Conservation (phyloP, 2,888 invertebrate genomes). For the Neelides folsomi region DNA sequence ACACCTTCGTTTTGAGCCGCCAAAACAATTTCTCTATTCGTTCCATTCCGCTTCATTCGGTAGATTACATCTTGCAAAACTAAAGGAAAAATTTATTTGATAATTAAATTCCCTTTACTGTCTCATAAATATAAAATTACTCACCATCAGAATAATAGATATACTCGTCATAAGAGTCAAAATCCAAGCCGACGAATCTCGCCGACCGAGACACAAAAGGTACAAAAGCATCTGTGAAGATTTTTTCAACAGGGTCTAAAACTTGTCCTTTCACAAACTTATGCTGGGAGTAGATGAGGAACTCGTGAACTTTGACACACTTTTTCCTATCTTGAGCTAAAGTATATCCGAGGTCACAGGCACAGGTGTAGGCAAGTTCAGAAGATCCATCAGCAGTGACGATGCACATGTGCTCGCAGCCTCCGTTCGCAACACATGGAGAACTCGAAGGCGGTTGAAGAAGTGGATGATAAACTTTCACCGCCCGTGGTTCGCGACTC, state of each 20-base stretch:
- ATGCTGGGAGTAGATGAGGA: slow-evolving; percentile 89
- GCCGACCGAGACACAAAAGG: slow-evolving; percentile 85
- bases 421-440: slow-evolving; percentile 74
- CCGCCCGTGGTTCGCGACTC: slow-evolving; percentile 60
- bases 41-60: slow-evolving; percentile 41
- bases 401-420: slow-evolving; percentile 87
- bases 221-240: slow-evolving; percentile 86
- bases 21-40: slow-evolving; percentile 63
- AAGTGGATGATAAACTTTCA: slow-evolving; percentile 65
- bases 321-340: slow-evolving; percentile 59
- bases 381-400: slow-evolving; percentile 46
- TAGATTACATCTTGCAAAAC: slow-evolving; percentile 86
- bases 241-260: slow-evolving; percentile 70
- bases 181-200: slow-evolving; percentile 87
- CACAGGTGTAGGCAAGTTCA: slow-evolving; percentile 74
- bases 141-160: slow-evolving; percentile 88
- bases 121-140: neutral
- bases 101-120: neutral
- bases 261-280: slow-evolving; percentile 90
- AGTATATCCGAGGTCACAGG: slow-evolving; percentile 76
- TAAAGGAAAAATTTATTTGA: neutral
- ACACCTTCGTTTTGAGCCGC: slow-evolving; percentile 95
- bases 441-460: slow-evolving; percentile 54
- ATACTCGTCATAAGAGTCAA: slow-evolving; percentile 74
- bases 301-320: slow-evolving; percentile 66